phyloP scores from a whole-genome alignment of 2,113 vertebrate species.

The Pampusana beccarii region DNA sequence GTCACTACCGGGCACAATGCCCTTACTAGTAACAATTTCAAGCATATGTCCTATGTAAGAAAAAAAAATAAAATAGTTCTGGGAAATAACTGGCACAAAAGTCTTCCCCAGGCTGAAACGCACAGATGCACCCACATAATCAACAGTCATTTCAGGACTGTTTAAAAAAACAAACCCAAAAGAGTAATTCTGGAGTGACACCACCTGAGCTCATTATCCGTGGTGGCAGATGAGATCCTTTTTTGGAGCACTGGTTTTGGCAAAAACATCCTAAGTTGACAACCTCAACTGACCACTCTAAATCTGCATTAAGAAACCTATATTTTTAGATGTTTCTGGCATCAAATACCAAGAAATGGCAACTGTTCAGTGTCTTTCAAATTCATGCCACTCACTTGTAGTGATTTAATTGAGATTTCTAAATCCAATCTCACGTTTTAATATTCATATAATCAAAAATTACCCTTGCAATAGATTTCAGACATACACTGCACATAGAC shows the following conservation, averaged over 20 bases:
- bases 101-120: not conserved
- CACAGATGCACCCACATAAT: not conserved
- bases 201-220: not conserved
- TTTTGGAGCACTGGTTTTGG: not conserved
- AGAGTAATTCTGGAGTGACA: not conserved
- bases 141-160: not conserved
- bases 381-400: not conserved
- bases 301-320: not conserved
- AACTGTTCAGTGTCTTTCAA: not conserved
- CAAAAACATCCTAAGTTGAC: not conserved
- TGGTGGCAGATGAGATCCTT: not conserved
- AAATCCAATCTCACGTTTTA: not conserved
- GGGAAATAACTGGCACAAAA: not conserved
- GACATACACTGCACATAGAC: not conserved
- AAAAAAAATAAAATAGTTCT: not conserved
- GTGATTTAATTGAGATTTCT: conserved; percentile 3
- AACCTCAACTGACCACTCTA: not conserved
- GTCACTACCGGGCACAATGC: conserved; percentile 1
- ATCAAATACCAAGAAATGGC: not conserved
- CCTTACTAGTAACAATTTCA: not conserved
- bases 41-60: not conserved
- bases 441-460: not conserved
- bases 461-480: not conserved
- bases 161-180: conserved; percentile 3
- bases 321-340: not conserved